phyloP scores from a whole-genome alignment of 2,113 vertebrate genomes.

The Miniopterus natalensis region DNA sequence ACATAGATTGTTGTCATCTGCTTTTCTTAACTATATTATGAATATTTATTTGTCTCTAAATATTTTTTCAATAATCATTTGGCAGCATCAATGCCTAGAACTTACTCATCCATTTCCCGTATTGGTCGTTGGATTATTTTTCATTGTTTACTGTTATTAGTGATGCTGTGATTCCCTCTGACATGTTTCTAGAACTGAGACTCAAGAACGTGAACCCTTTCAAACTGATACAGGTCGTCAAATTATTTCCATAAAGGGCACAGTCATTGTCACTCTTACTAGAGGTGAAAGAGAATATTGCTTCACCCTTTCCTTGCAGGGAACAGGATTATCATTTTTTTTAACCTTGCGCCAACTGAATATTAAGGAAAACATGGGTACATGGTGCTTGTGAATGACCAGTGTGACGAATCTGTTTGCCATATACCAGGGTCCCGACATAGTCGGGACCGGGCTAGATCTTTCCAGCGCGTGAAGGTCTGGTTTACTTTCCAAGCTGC shows the following conservation, averaged over 20 bases:
- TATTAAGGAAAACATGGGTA: not conserved
- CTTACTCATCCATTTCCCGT: not conserved
- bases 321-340: not conserved
- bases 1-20: not conserved
- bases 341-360: not conserved
- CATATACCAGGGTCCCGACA: not conserved
- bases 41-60: constrained; percentile 25
- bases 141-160: not conserved
- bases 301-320: not conserved
- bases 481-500: not conserved
- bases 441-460: not conserved
- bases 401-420: not conserved
- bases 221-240: not conserved
- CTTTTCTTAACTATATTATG: not conserved
- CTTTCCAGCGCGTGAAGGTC: not conserved
- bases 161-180: not conserved
- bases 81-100: not conserved
- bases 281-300: not conserved
- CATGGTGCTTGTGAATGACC: not conserved
- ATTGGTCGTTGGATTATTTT: not conserved
- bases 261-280: not conserved
- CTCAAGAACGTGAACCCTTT: not conserved
- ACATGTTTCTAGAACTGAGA: not conserved
- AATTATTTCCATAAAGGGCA: not conserved
- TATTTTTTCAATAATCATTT: constrained; percentile 15